Evolutionary conservation across 2,113 vertebrate species (phyloP), one percentile per base, ranked within the genome.

Genomic region (Rynchops niger): DNA sequence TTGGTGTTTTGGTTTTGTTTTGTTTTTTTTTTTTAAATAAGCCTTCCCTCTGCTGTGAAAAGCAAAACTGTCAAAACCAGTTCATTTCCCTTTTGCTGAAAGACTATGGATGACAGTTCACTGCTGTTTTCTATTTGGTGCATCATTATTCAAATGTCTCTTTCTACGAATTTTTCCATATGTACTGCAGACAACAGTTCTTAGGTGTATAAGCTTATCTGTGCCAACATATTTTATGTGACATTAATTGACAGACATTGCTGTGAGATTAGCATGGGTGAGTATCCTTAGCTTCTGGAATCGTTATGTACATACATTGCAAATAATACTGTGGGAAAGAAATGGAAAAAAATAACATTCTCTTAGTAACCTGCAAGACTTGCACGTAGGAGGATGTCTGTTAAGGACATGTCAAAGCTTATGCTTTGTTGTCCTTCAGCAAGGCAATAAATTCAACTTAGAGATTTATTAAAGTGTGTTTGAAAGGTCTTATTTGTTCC

Each of bases 401-500:
- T 89, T 89, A 87, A 93, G 87, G 67, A 92, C 76, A 93, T 22
- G 29, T 85, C 85, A 96, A 87, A 88, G 55, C 61, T 86, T 70
- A 67, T n/a, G 69, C 34, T 89, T 90, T 88, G 20, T 38, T 88
- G 72, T 81, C 82, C 88, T 96, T 82, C 80, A 88, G 63, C 40
- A 93, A 93, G 67, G 79, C 67, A 95, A 73, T 72, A 96, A 71
- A 92, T 76, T 70, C 80, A 96, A 93, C 23, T 82, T 85, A 79
- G 14, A 74, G 76, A 88, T 86, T 87, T 93, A 87, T 77, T 86
- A 79, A 86, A 88, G n/a, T 85, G 32, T 59, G 42, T 86, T 91
- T 91, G 82, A 96, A 89, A 95, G 58, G 59, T 90, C 86, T 90
- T 91, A 42, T 63, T 90, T 88, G 86, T 95, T 97, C 93, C 95